Conservation (phyloP, 1,140 invertebrate species). For the Halyomorpha halys region DNA sequence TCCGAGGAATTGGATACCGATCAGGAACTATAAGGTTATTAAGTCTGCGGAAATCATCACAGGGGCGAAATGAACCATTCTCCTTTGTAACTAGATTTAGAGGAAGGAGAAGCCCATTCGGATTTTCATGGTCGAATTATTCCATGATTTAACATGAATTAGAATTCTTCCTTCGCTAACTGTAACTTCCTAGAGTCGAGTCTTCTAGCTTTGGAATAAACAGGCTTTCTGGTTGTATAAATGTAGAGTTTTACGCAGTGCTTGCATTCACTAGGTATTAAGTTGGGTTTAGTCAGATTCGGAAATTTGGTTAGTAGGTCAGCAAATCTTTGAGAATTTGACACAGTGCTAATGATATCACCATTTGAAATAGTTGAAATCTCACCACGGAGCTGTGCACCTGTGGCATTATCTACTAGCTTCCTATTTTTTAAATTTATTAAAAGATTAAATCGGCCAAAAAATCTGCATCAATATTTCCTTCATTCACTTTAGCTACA, state of each 20-base stretch:
- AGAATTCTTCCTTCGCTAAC: constrained; percentile 30
- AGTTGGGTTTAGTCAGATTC: constrained; percentile 7
- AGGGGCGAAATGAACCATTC: no score
- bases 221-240: constrained; percentile 35
- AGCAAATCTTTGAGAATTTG: constrained; percentile 6
- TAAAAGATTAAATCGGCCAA: constrained; percentile 17
- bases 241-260: constrained; percentile 22
- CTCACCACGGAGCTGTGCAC: not conserved
- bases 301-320: not conserved
- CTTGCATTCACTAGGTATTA: constrained; percentile 2
- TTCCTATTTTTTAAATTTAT: constrained; percentile 10
- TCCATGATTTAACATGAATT: no score
- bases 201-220: constrained; percentile 33
- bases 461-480: constrained; percentile 17
- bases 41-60: no score
- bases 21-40: no score
- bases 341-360: not conserved
- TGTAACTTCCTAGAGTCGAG: constrained; percentile 32
- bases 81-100: no score
- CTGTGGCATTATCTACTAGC: not conserved
- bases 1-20: no score
- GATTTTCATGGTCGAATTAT: no score
- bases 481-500: constrained; percentile 9
- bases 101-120: no score
- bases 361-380: constrained; percentile 10